A percentile compares a stretch with the other conserved stretches of the same genome.
phyloP scores from a whole-genome alignment of 2,888 invertebrate species.

The Apamea anceps region DNA sequence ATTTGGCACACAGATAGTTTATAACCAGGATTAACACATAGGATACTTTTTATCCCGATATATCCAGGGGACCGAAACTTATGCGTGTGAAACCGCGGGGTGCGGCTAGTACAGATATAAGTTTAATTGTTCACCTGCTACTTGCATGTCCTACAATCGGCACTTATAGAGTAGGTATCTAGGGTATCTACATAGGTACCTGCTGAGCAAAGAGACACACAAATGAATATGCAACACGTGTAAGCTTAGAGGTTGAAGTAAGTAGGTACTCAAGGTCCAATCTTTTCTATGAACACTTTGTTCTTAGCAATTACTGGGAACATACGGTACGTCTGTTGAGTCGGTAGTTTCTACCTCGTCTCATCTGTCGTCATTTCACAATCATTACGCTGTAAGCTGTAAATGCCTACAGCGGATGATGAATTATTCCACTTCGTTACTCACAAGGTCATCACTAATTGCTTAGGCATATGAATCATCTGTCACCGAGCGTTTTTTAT shows the following conservation, averaged over 20 bases:
- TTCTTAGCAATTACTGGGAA: slow-evolving; percentile 21
- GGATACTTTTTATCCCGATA: too few relatives aligned
- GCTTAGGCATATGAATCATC: slow-evolving; percentile 65
- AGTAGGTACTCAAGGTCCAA: slow-evolving; percentile 35
- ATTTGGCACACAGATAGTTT: too few relatives aligned
- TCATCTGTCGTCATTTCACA: slow-evolving; percentile 48
- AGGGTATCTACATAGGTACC: slow-evolving; percentile 1
- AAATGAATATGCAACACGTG: slow-evolving; percentile 53
- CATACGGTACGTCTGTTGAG: slow-evolving; percentile 32
- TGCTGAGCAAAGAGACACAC: slow-evolving; percentile 17
- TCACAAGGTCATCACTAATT: slow-evolving; percentile 65
- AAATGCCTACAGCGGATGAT: slow-evolving; percentile 55
- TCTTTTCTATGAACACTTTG: slow-evolving; percentile 34
- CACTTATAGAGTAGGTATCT: slow-evolving; percentile 27
- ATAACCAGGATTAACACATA: too few relatives aligned
- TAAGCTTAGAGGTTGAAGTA: slow-evolving; percentile 43
- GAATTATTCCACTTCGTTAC: slow-evolving; percentile 62
- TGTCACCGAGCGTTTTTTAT: slow-evolving; percentile 56
- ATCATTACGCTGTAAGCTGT: slow-evolving; percentile 41
- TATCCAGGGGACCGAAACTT: too few relatives aligned
- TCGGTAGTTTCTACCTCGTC: slow-evolving; percentile 5
- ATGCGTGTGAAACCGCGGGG: too few relatives aligned
- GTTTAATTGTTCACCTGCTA: slow-evolving; percentile 49
- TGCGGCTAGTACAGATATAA: not conserved
- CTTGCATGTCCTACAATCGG: slow-evolving; percentile 32